Evolutionary conservation across 2,888 invertebrate species (phyloP), one percentile per base, ranked within the genome.

Genomic region (Pyralis farinalis): DNA sequence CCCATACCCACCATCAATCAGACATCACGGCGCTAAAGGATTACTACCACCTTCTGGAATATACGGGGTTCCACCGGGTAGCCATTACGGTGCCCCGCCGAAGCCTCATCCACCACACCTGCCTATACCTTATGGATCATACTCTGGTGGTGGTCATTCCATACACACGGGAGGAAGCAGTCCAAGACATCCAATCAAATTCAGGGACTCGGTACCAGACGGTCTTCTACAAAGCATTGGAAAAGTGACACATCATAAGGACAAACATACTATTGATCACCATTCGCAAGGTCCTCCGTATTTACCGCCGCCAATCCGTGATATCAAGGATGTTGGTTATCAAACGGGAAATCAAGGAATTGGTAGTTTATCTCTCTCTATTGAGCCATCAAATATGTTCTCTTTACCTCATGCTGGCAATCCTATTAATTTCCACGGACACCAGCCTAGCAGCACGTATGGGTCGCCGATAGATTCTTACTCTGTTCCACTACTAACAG

Each of bases 161-260:
- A 69, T 74, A 22, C 74, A 80, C 47, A 66, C 85, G 0, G 86
- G 90, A 1, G 79, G 84, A 1, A 76, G 67, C 34, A 68, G 70
- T 0, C 92, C 92, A 0, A 88, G 86, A 59, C 89, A 90, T 22
- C 95, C 95, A 0, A 90, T 95, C 3, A 91, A 93, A 50, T 95
- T 94, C 71, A 90, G 94, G 33, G 93, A 94, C n/a, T 91, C 94
- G 0, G 93, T 95, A 0, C 94, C 95, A 0, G 87, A 91, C 36
- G 94, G 94, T 0, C 73, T 95, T 3, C 78, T 95, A 1, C 91
- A 93, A 51, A 93, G 91, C 37, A 92, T 93, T 47, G 94, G 91
- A 0, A 91, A 93, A 37, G 85, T 90, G 0, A 92, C 92, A 0
- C 90, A 91, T 34, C 91, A 92, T 10, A 91, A 93, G 52, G 93